Percentiles rank a stretch among this genome's conserved stretches.
phyloP scores from a whole-genome alignment of 1,140 invertebrate species.

The Hypsibius dujardini region DNA sequence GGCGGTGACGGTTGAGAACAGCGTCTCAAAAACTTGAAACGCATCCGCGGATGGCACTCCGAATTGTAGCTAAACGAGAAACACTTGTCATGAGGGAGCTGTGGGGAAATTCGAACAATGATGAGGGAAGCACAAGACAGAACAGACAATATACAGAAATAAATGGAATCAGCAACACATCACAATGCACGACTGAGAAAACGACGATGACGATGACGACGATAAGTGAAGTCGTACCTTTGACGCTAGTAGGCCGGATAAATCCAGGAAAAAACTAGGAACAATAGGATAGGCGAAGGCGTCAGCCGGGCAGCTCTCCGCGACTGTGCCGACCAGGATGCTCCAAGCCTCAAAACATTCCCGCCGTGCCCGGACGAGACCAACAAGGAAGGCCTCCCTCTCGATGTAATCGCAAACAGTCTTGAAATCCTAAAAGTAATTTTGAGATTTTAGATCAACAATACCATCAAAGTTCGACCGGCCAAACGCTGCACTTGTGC shows the following conservation, averaged over 20 bases:
- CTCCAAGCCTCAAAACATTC: slow-evolving; percentile 1
- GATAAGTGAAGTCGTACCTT: neutral
- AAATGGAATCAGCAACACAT: no score
- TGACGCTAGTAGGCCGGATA: neutral
- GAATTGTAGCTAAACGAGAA: no score
- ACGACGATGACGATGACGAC: no score
- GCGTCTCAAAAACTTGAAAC: neutral
- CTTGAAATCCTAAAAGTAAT: slow-evolving; percentile 1
- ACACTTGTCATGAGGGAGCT: no score
- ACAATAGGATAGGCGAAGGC: neutral
- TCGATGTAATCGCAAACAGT: slow-evolving; percentile 7
- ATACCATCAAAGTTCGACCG: no score
- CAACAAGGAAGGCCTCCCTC: neutral
- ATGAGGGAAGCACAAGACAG: no score
- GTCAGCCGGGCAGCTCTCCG: neutral
- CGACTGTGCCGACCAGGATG: neutral
- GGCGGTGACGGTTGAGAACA: neutral
- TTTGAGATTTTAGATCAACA: neutral
- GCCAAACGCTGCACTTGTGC: no score
- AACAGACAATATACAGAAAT: no score
- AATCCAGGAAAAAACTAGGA: neutral
- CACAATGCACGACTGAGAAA: no score
- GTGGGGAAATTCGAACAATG: no score
- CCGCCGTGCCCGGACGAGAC: neutral
- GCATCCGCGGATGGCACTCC: neutral